These are phyloP conservation scores for Emys orbicularis DNA, from an alignment of 2,797 vertebrate genomes.

Conservation along the genomic window DNA sequence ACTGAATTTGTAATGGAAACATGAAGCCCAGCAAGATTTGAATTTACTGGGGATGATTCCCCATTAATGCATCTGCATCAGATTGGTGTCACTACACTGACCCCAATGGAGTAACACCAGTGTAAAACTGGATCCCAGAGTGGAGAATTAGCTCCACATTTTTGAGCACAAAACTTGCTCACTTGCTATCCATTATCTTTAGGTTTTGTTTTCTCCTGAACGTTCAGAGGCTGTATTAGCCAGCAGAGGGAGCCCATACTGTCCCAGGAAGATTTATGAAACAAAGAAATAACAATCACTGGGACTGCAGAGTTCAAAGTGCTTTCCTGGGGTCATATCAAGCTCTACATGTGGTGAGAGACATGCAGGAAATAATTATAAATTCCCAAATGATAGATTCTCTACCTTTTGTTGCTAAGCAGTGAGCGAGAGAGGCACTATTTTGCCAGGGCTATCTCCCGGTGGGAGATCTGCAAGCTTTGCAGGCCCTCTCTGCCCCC, in stretches of 20 bases:
- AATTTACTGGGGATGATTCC: neutral
- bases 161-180: neutral
- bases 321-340: neutral
- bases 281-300: neutral
- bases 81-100: neutral
- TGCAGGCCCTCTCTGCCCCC: neutral
- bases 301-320: neutral
- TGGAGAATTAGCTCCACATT: neutral
- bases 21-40: neutral
- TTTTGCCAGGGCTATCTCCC: neutral
- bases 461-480: neutral
- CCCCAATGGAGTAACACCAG: neutral
- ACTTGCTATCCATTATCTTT: neutral
- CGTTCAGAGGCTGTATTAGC: neutral
- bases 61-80: neutral
- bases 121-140: neutral
- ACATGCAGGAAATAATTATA: neutral
- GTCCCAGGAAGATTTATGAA: neutral
- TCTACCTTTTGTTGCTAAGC: neutral
- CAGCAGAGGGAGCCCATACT: constrained; percentile 50
- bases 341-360: neutral
- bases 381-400: neutral
- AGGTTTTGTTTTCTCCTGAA: neutral
- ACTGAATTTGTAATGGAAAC: neutral
- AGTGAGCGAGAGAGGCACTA: neutral